Percentiles rank a stretch among this genome's conserved stretches.
Evolutionary conservation across 2,888 invertebrate species (phyloP).

Genomic region (Catotricha subobsoleta): DNA sequence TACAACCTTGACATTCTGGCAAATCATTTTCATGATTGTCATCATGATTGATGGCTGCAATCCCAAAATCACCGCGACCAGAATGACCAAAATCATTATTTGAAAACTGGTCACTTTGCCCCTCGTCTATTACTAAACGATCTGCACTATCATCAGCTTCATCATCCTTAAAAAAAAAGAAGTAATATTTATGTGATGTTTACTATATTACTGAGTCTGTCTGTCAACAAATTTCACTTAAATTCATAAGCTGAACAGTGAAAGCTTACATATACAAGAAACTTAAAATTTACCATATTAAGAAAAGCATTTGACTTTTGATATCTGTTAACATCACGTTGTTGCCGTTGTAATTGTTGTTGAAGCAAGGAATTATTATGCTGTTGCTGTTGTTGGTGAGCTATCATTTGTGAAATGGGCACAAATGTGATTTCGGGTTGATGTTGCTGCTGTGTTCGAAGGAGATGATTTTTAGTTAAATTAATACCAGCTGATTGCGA

Average conservation of each 20-base stretch:
- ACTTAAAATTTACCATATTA: conserved; percentile 4
- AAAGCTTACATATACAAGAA: conserved; percentile 1
- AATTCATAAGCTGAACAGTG: background rate
- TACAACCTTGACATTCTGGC: conserved; percentile 73
- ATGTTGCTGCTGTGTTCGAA: background rate
- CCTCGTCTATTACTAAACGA: conserved; percentile 40
- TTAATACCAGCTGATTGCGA: conserved; percentile 12
- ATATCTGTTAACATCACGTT: conserved; percentile 2
- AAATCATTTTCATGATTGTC: conserved; percentile 30
- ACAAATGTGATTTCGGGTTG: conserved; percentile 29
- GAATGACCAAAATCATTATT: conserved; percentile 22
- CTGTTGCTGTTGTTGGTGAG: conserved; percentile 1
- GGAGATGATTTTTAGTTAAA: conserved; percentile 34
- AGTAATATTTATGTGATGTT: too few relatives aligned
- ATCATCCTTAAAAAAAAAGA: conserved; percentile 23
- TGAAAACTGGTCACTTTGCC: conserved; percentile 22
- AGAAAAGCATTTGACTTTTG: background rate
- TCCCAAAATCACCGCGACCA: conserved; percentile 9
- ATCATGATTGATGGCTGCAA: conserved; percentile 20
- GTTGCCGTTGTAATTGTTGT: conserved; percentile 11
- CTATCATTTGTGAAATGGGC: conserved; percentile 32
- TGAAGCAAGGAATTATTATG: conserved; percentile 14
- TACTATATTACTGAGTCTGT: too few relatives aligned
- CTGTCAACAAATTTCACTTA: too few relatives aligned
- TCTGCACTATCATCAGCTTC: conserved; percentile 46